These are phyloP conservation scores for Bombus waltoni DNA, from an alignment of 1,140 invertebrate species.

Conservation along the genomic window DNA sequence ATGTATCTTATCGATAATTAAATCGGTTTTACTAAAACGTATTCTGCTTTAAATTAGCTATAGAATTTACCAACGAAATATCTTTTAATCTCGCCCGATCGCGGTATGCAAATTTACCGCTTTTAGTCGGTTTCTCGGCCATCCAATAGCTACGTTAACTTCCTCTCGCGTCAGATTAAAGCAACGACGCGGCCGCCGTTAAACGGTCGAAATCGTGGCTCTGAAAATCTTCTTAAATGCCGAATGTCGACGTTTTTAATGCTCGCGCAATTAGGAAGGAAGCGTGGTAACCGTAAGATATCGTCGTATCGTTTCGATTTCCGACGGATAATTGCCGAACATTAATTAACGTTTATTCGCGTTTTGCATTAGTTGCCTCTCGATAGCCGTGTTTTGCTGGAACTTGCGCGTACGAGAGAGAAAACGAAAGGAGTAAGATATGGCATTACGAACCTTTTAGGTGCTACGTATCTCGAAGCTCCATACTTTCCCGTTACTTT, in stretches of 20 bases:
- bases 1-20: not conserved
- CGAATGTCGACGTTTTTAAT: not conserved
- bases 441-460: constrained; percentile 40
- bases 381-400: constrained; percentile 17
- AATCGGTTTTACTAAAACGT: not conserved
- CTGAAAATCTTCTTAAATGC: not conserved
- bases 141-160: not conserved
- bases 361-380: constrained; percentile 47
- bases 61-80: not conserved
- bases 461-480: not conserved
- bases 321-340: not conserved
- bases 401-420: not conserved
- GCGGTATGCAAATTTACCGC: not conserved
- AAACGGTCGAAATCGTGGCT: not conserved
- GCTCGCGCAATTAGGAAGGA: not conserved
- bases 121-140: not conserved
- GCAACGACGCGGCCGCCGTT: not conserved
- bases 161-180: not conserved
- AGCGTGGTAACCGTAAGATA: not conserved
- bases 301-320: not conserved
- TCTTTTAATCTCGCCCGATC: not conserved
- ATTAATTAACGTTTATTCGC: constrained; percentile 34
- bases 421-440: not conserved
- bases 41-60: not conserved
- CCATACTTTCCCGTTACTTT: too few species aligned